These are phyloP conservation scores for Aelia acuminata DNA, from an alignment of 2,888 invertebrate species.

Conservation along the genomic window DNA sequence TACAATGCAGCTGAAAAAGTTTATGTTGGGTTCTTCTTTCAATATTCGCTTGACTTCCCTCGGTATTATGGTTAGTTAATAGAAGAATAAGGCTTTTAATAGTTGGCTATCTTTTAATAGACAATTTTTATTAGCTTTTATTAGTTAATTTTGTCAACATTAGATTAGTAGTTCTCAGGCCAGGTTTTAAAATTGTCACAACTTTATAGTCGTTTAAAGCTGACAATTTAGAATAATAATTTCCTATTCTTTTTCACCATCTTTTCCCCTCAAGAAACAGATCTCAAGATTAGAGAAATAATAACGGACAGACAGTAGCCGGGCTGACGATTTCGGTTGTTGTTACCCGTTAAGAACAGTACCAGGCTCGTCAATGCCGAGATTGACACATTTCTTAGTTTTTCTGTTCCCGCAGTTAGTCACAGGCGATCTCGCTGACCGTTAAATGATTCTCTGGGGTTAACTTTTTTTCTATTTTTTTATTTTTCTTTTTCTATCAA, in stretches of 20 bases:
- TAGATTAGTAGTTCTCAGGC: no score
- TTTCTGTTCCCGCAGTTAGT: constrained; percentile 20
- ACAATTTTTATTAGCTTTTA: no score
- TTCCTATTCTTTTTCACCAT: background rate
- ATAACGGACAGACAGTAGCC: background rate
- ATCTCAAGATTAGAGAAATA: constrained; percentile 12
- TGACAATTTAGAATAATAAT: background rate
- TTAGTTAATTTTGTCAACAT: no score
- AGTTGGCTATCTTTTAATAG: no score
- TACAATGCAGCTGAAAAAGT: no score
- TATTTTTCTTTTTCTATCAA: background rate
- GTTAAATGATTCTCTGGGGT: constrained; percentile 25
- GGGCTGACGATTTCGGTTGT: background rate
- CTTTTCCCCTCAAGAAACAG: background rate
- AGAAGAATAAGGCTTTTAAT: no score
- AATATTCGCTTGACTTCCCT: no score
- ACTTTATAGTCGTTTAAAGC: no score
- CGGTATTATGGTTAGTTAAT: no score
- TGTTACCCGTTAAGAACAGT: constrained; percentile 18
- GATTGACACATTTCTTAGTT: constrained; percentile 51
- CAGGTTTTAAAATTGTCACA: no score
- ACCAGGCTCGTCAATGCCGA: background rate
- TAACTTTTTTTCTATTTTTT: constrained; percentile 4
- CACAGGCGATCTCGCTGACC: background rate
- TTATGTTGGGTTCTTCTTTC: no score